Percentiles rank a stretch among this genome's conserved stretches.
Conservation (phyloP, 2,113 vertebrate species). For the Hystrix cristata region DNA sequence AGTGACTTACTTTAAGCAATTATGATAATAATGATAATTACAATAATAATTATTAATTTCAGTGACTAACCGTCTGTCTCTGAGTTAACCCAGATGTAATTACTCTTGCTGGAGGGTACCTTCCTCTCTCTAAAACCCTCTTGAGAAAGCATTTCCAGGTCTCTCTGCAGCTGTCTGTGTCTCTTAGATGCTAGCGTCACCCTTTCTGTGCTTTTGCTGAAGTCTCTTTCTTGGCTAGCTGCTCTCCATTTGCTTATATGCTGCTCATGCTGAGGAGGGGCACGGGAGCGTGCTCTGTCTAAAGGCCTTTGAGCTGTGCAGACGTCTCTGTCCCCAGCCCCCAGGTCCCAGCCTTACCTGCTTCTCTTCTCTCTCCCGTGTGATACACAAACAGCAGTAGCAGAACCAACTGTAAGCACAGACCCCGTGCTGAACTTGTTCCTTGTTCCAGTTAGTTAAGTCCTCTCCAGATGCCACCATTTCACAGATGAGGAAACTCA, state of each 20-base stretch:
- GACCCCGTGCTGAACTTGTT: background rate
- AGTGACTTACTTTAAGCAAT: background rate
- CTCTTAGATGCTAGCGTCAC: fast-evolving
- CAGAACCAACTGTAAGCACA: background rate
- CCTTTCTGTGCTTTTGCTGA: background rate
- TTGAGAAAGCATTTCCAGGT: background rate
- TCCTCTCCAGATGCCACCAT: background rate
- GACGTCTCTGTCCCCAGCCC: fast-evolving
- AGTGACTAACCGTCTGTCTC: background rate
- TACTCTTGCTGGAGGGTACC: background rate
- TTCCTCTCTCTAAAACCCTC: background rate
- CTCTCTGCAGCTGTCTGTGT: fast-evolving
- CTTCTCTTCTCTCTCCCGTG: background rate
- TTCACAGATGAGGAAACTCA: background rate
- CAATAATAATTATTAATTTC: background rate
- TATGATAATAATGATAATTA: background rate
- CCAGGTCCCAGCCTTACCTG: background rate
- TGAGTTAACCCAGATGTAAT: background rate
- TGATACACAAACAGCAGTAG: too few species aligned
- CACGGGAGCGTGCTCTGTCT: background rate
- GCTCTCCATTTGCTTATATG: background rate
- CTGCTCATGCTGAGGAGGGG: background rate
- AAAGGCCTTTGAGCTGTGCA: background rate
- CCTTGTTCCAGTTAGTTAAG: background rate
- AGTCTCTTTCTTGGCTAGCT: background rate